Evolutionary conservation across 2,113 vertebrate species (phyloP).

Genomic region (Mastomys coucha): DNA sequence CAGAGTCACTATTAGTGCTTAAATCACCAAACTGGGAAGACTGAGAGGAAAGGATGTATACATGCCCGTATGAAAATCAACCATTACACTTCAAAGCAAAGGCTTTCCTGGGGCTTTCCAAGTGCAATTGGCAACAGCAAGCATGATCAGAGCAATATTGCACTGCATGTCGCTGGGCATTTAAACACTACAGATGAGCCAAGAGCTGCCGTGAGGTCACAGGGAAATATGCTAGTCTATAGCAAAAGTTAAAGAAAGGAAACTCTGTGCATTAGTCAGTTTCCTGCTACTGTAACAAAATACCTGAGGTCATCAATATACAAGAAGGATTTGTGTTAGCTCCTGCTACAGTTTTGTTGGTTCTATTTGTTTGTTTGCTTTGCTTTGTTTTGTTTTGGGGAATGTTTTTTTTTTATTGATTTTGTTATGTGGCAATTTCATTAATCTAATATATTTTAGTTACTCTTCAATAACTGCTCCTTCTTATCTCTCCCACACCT

Average conservation of each 20-base stretch:
- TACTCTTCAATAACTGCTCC: background rate
- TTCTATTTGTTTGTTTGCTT: background rate
- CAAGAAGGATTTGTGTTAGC: background rate
- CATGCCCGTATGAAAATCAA: background rate
- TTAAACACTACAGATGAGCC: background rate
- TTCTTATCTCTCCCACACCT: background rate
- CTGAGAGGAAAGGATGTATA: slow-evolving; percentile 17
- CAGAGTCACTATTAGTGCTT: slow-evolving; percentile 52
- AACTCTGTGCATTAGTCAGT: background rate
- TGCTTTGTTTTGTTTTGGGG: background rate
- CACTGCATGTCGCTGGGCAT: background rate
- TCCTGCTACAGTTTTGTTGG: background rate
- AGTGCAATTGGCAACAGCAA: background rate
- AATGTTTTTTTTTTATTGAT: background rate
- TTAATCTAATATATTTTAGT: background rate
- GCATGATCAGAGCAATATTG: background rate
- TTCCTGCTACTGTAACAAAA: background rate
- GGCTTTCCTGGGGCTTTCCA: slow-evolving; percentile 6
- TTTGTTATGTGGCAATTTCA: background rate
- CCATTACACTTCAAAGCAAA: background rate
- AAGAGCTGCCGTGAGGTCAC: background rate
- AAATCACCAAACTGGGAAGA: background rate
- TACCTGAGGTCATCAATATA: background rate
- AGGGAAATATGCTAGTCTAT: background rate
- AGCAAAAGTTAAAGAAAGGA: background rate